Evolutionary conservation across 1,140 invertebrate species (phyloP).

Genomic region (Brachionus calyciflorus): DNA sequence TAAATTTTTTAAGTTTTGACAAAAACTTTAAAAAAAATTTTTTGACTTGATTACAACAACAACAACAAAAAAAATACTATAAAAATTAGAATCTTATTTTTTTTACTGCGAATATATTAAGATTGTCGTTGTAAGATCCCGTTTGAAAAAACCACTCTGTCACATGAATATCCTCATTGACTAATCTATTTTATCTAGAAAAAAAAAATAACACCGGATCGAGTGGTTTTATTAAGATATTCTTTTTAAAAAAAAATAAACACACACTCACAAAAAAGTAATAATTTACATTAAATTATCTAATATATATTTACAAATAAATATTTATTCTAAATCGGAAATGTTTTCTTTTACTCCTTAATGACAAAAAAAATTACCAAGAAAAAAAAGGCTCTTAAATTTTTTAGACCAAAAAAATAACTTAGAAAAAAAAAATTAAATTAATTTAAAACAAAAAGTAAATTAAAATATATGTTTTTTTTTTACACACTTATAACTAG

Average conservation of each 20-base stretch:
- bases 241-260: constrained; percentile 16
- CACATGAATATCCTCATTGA: not conserved
- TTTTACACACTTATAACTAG: not conserved
- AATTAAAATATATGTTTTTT: not conserved
- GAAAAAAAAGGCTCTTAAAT: not conserved
- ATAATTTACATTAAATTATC: too few relatives aligned
- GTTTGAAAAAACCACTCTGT: constrained; percentile 15
- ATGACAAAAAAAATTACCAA: not conserved
- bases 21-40: too few relatives aligned
- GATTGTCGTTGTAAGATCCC: too few relatives aligned
- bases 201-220: constrained; percentile 17
- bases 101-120: too few relatives aligned
- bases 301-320: constrained; percentile 19
- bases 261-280: too few relatives aligned
- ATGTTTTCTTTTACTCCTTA: not conserved
- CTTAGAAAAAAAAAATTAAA: not conserved
- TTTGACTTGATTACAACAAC: too few relatives aligned
- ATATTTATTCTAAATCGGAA: constrained; percentile 13
- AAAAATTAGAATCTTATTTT: too few relatives aligned
- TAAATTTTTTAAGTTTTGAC: too few relatives aligned
- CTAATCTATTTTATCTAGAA: too few relatives aligned
- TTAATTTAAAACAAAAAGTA: not conserved
- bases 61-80: too few relatives aligned
- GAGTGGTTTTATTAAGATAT: not conserved
- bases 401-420: not conserved